Conservation (phyloP, 2,113 vertebrate species). For the Lepidiolamprologus cunningtoni region DNA sequence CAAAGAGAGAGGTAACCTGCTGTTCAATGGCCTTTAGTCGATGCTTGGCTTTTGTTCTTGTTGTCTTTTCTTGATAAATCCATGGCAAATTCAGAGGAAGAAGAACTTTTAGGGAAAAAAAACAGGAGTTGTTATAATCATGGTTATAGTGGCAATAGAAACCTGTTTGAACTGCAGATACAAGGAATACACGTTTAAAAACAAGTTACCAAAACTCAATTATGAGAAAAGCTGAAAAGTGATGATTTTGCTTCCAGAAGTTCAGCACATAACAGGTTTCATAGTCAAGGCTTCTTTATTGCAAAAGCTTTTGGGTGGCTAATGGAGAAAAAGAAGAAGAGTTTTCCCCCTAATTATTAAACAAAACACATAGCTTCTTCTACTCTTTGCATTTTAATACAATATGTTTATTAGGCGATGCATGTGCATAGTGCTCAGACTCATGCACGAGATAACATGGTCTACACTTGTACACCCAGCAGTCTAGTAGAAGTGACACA, state of each 20-base stretch:
- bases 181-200: not conserved
- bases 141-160: not conserved
- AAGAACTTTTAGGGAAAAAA: not conserved
- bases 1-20: conserved; percentile 60
- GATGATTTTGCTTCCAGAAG: not conserved
- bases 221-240: not conserved
- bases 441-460: not conserved
- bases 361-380: not conserved
- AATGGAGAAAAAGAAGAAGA: not conserved
- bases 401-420: not conserved
- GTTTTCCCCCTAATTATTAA: not conserved
- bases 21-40: conserved; percentile 60
- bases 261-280: not conserved
- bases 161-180: not conserved
- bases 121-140: not conserved
- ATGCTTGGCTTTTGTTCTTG: conserved; percentile 31
- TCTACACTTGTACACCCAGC: not conserved
- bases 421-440: not conserved
- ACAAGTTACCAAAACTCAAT: not conserved
- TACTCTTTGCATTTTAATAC: not conserved
- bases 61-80: conserved; percentile 33
- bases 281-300: not conserved
- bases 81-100: not conserved
- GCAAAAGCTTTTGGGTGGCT: not conserved
- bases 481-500: not conserved